These are phyloP conservation scores for Patella ulyssiponensis DNA, from an alignment of 2,888 invertebrate genomes.

Conservation along the genomic window DNA sequence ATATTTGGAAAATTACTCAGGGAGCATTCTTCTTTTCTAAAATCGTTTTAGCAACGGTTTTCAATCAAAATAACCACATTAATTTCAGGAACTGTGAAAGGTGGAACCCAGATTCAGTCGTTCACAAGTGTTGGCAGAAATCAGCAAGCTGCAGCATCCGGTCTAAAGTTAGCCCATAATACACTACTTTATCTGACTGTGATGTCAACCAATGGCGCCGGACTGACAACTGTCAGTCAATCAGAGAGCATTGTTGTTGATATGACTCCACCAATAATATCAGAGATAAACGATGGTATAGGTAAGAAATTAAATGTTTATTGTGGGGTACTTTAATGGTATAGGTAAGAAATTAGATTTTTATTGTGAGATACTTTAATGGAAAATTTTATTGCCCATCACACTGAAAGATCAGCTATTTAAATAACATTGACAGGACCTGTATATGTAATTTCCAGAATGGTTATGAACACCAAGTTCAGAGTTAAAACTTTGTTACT, in stretches of 20 bases:
- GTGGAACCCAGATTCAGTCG: slow-evolving; percentile 44
- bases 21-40: no score
- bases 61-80: no score
- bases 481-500: no score
- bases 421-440: background rate
- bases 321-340: no score
- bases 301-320: slow-evolving; percentile 23
- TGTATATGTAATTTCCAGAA: no score
- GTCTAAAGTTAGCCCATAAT: slow-evolving; percentile 45
- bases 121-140: slow-evolving; percentile 44
- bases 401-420: no score
- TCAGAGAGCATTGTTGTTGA: slow-evolving; percentile 48
- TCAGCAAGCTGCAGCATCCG: slow-evolving; percentile 43
- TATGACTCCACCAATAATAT: slow-evolving; percentile 48
- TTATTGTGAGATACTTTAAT: no score
- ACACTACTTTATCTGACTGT: slow-evolving; percentile 49
- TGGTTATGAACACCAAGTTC: no score
- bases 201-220: slow-evolving; percentile 51
- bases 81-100: slow-evolving; percentile 40
- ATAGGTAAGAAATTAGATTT: slow-evolving; percentile 23
- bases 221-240: slow-evolving; percentile 42
- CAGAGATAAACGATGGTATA: slow-evolving; percentile 43
- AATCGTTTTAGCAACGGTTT: no score
- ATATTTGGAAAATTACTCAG: no score
- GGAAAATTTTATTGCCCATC: no score